phyloP scores from a whole-genome alignment of 1,140 invertebrate species.

The Halictus rubicundus region DNA sequence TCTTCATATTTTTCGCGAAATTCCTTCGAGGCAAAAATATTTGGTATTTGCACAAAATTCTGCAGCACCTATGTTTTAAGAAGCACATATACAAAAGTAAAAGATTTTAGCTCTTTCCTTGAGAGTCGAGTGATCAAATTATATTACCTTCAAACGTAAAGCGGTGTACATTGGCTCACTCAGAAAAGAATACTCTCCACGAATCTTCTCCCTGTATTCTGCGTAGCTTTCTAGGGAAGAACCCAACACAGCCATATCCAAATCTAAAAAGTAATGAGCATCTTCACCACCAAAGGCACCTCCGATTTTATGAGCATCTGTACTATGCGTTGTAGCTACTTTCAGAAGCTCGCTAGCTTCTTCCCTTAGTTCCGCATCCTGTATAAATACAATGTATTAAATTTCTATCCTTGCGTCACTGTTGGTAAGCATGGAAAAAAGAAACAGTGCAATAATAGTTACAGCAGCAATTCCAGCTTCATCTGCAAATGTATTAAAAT shows the following conservation, averaged over 20 bases:
- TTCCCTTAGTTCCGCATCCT: constrained; percentile 77
- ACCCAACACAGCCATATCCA: constrained; percentile 83
- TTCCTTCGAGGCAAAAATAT: constrained; percentile 84
- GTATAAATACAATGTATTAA: not conserved
- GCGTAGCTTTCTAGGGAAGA: constrained; percentile 79
- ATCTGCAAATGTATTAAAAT: constrained; percentile 77
- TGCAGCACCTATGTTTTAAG: constrained; percentile 80
- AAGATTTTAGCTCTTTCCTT: not conserved
- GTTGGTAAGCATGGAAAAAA: too few relatives aligned
- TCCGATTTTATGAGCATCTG: constrained; percentile 83
- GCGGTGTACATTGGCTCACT: constrained; percentile 81
- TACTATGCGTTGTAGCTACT: constrained; percentile 81
- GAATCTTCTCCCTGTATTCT: constrained; percentile 80
- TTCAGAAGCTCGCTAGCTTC: constrained; percentile 81
- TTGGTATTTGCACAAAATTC: constrained; percentile 84
- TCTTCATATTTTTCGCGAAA: constrained; percentile 83
- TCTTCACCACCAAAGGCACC: constrained; percentile 82
- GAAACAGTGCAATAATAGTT: constrained; percentile 45
- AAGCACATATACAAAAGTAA: not conserved
- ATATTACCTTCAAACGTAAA: constrained; percentile 81
- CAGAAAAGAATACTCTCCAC: constrained; percentile 83
- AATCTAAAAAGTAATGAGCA: constrained; percentile 83
- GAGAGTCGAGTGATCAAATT: not conserved
- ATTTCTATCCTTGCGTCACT: not conserved
- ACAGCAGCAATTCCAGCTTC: constrained; percentile 76